Percentiles rank a stretch among this genome's conserved stretches.
phyloP scores from a whole-genome alignment of 1,140 invertebrate species.

The Liolophura sinensis region DNA sequence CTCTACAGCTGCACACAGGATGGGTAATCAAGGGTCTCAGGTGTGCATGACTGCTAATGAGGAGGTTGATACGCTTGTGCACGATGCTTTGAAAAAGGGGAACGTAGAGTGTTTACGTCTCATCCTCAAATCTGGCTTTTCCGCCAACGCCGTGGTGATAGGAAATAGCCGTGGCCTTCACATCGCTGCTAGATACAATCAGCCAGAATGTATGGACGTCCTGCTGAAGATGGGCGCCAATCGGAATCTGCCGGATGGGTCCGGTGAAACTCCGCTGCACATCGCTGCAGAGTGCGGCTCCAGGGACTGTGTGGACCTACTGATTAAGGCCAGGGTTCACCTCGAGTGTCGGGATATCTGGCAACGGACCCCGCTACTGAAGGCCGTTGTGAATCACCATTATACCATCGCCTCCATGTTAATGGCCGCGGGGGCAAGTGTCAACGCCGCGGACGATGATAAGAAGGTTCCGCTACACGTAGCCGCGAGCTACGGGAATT shows the following conservation, averaged over 20 bases:
- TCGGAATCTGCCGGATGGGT: background rate
- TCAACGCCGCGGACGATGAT: slow-evolving; percentile 21
- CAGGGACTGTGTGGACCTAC: slow-evolving; percentile 13
- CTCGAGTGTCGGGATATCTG: slow-evolving; percentile 28
- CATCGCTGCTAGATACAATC: background rate
- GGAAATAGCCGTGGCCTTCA: background rate
- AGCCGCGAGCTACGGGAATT: slow-evolving; percentile 26
- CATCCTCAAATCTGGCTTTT: too few relatives aligned
- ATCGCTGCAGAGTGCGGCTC: background rate
- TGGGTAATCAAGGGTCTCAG: too few relatives aligned
- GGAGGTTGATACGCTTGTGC: too few relatives aligned
- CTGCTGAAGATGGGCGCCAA: background rate
- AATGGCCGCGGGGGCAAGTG: slow-evolving; percentile 19
- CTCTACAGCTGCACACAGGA: too few relatives aligned
- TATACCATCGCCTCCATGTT: slow-evolving; percentile 17
- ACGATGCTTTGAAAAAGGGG: too few relatives aligned
- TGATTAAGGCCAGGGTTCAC: slow-evolving; percentile 24
- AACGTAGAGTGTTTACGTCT: too few relatives aligned
- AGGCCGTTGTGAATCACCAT: slow-evolving; percentile 23
- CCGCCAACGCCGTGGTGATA: too few relatives aligned
- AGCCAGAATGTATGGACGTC: slow-evolving; percentile 1
- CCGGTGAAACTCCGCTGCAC: background rate
- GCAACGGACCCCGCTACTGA: slow-evolving; percentile 23
- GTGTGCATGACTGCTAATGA: too few relatives aligned
- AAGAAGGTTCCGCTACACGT: slow-evolving; percentile 28